Percentiles rank a stretch among this genome's conserved stretches.
Evolutionary conservation across 2,797 vertebrate genomes (phyloP).

Genomic region (Botia kubotai): DNA sequence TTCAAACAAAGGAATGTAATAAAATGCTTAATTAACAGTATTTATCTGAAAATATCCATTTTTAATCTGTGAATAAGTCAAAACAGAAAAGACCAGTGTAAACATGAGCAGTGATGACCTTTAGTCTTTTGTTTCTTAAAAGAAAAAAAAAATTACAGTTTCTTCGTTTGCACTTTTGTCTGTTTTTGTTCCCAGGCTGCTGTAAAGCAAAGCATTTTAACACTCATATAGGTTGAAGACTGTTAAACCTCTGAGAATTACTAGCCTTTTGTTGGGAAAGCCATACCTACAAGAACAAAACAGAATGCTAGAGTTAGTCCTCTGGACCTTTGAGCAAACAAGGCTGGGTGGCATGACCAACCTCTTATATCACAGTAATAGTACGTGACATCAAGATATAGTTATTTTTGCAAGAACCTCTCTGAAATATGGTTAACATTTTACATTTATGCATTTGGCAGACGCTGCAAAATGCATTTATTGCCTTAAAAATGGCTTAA

Average conservation of each 20-base stretch:
- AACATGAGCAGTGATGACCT: conserved; percentile 79
- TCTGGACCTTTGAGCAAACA: conserved; percentile 16
- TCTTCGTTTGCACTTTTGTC: conserved; percentile 42
- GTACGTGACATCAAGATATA: neutral
- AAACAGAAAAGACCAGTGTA: conserved; percentile 62
- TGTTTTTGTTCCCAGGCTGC: conserved; percentile 73
- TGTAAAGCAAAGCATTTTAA: conserved; percentile 88
- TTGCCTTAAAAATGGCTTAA: neutral
- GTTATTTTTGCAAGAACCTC: neutral
- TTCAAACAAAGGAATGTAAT: conserved; percentile 72
- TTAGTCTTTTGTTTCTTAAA: conserved; percentile 63
- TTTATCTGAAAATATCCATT: conserved; percentile 34
- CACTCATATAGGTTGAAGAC: conserved; percentile 85
- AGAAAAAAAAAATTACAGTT: conserved; percentile 36
- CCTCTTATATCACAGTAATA: neutral
- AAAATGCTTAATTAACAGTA: conserved; percentile 83
- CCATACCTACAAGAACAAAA: conserved; percentile 99
- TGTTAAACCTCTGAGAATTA: conserved; percentile 83
- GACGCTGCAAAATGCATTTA: too few species aligned
- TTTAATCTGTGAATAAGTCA: conserved; percentile 50
- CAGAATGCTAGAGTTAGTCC: conserved; percentile 85
- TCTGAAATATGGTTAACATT: neutral
- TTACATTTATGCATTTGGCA: too few species aligned
- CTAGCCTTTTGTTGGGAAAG: conserved; percentile 99
- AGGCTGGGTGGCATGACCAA: neutral